Percentiles rank a stretch among this genome's conserved stretches.
These are phyloP conservation scores for Dryadula phaetusa DNA, from an alignment of 2,888 invertebrate genomes.

Conservation along the genomic window DNA sequence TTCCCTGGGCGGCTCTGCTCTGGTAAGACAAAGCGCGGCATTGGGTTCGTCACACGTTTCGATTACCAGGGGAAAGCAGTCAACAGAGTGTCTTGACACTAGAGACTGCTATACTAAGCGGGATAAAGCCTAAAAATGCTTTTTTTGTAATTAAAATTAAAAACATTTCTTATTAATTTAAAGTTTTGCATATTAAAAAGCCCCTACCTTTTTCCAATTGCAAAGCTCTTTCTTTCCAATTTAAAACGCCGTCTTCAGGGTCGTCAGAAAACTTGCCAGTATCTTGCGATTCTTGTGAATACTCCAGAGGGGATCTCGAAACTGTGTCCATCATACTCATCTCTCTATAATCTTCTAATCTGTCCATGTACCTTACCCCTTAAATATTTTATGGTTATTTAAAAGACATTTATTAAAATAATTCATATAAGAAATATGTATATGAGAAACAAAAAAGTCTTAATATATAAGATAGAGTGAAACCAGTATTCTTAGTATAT, in stretches of 20 bases:
- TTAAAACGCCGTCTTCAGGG: constrained; percentile 57
- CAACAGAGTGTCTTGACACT: too few relatives aligned
- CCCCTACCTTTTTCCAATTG: constrained; percentile 84
- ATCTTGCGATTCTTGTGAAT: constrained; percentile 72
- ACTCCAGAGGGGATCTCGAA: constrained; percentile 74
- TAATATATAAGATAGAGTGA: too few relatives aligned
- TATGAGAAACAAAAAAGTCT: not conserved
- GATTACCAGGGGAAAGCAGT: too few relatives aligned
- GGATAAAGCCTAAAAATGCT: too few relatives aligned
- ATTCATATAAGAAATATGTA: not conserved
- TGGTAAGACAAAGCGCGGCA: too few relatives aligned
- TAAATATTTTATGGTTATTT: not conserved
- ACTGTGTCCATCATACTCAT: constrained; percentile 57
- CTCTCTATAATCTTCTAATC: constrained; percentile 68
- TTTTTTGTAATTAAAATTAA: not conserved
- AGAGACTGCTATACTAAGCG: too few relatives aligned
- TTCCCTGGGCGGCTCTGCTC: too few relatives aligned
- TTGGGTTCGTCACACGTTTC: too few relatives aligned
- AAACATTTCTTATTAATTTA: too few relatives aligned
- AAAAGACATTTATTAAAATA: too few relatives aligned
- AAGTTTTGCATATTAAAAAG: too few relatives aligned
- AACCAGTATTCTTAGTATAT: too few relatives aligned
- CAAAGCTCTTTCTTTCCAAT: constrained; percentile 85
- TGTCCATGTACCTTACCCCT: constrained; percentile 71
- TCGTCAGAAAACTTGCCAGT: constrained; percentile 60